Evolutionary conservation across 2,797 vertebrate genomes (phyloP).

Genomic region (Miichthys miiuy): DNA sequence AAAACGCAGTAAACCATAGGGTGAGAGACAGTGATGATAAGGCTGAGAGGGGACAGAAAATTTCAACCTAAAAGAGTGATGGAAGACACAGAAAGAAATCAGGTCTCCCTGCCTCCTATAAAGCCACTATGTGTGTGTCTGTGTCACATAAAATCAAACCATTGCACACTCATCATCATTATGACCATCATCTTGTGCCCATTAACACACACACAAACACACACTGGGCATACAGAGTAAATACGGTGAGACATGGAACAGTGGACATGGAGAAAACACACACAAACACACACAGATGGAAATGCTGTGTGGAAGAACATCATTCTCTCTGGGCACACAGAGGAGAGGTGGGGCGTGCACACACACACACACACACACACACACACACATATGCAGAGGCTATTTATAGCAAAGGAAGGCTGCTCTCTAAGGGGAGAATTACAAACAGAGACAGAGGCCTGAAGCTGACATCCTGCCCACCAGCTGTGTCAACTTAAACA

Average conservation of each 20-base stretch:
- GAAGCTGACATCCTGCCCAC: slow-evolving; percentile 86
- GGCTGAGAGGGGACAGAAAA: background rate
- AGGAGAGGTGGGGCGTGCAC: slow-evolving; percentile 35
- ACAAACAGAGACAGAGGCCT: slow-evolving; percentile 85
- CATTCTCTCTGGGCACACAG: slow-evolving; percentile 71
- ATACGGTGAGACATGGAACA: slow-evolving; percentile 44
- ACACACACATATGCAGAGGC: slow-evolving; percentile 37
- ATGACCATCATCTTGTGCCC: slow-evolving; percentile 19
- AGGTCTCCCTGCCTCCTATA: background rate
- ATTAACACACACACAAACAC: slow-evolving; percentile 16
- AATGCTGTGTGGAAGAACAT: slow-evolving; percentile 65
- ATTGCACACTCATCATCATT: slow-evolving; percentile 49
- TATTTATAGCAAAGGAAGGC: slow-evolving; percentile 86
- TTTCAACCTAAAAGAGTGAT: background rate
- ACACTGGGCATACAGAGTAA: slow-evolving; percentile 36
- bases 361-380: slow-evolving; percentile 57
- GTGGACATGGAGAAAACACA: slow-evolving; percentile 48
- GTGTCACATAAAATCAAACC: slow-evolving; percentile 23
- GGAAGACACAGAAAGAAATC: slow-evolving; percentile 1
- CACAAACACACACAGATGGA: slow-evolving; percentile 43
- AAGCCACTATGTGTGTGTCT: slow-evolving; percentile 6
- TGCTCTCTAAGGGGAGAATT: slow-evolving; percentile 84
- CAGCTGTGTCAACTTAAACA: slow-evolving; percentile 90
- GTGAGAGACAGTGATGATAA: background rate
- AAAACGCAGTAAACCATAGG: background rate